Base-by-base conservation (phyloP, 2,113 vertebrate genomes). In the Meriones unguiculatus region DNA sequence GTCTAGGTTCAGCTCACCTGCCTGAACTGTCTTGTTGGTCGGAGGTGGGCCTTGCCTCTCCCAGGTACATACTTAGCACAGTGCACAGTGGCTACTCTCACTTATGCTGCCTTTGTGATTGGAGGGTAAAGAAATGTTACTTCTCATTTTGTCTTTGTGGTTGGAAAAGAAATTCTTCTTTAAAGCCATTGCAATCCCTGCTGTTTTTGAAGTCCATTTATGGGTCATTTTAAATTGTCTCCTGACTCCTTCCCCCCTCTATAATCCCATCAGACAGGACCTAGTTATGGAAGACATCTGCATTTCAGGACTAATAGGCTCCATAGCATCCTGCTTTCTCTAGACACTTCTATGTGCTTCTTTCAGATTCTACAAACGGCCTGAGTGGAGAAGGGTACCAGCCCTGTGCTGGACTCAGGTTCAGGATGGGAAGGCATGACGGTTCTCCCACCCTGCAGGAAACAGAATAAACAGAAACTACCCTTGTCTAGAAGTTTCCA, bases 251-350 rank as follows among this genome's bases (percentile, higher is more conserved):
- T 80, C 32, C 24, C 32, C 32, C 70, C 38, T 41, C 93, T 35
- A 1, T 28, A 64, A 80, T 52, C 38, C 38, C 17, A 12, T 32
- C 12, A 6, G 72, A n/a, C 32, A 85, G 35, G n/a, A n/a, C 30
- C 30, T 13, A 25, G 38, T 6, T 50, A 35, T 15, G 2, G 10
- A 2, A 1, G 1, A 25, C 32, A 14, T n/a, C 57, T 1, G 3
- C 35, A 14, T 46, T 80, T 81, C 72, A 35, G 32, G 1, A 11
- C 14, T 2, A 18, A 67, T 7, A 7, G 73, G 13, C 82, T 8
- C 72, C 28, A n/a, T 30, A 25, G 8, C n/a, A 18, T 84, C 28
- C 22, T 10, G 57, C 54, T 41, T 41, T 64, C 89, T 89, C 62
- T 12, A 41, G 8, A 7, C 59, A 41, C 25, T n/a, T 65, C 35